phyloP scores from a whole-genome alignment of 2,797 vertebrate genomes.

The Eleutherodactylus coqui region DNA sequence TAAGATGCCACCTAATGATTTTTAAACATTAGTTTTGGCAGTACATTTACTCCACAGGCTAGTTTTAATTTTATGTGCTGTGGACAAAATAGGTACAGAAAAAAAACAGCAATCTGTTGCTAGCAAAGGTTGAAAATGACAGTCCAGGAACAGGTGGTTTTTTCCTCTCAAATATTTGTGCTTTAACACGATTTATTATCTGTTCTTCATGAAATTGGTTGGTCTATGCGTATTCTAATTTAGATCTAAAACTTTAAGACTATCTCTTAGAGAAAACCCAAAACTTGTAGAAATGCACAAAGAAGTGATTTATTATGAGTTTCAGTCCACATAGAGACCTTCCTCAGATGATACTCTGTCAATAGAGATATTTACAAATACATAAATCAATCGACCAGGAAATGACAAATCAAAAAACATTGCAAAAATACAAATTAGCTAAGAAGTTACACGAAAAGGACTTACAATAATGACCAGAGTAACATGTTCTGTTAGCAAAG shows the following conservation, averaged over 20 bases:
- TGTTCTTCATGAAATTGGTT: not conserved
- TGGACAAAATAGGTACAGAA: conserved; percentile 11
- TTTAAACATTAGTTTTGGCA: conserved; percentile 42
- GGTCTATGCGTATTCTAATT: not conserved
- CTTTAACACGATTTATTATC: not conserved
- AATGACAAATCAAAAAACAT: too few species aligned
- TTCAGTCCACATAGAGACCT: too few species aligned
- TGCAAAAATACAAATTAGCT: too few species aligned
- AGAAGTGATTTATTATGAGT: too few species aligned
- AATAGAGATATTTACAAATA: too few species aligned
- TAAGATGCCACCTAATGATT: conserved; percentile 35
- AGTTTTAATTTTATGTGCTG: conserved; percentile 1
- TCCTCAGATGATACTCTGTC: too few species aligned
- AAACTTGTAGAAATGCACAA: too few species aligned
- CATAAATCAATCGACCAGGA: too few species aligned
- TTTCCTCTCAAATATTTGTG: not conserved
- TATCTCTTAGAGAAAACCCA: too few species aligned
- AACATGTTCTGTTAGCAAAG: too few species aligned
- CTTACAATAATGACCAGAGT: too few species aligned
- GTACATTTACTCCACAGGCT: conserved; percentile 11
- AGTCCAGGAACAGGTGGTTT: not conserved
- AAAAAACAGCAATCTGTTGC: conserved; percentile 11
- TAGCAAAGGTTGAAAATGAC: not conserved
- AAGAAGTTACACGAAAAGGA: too few species aligned
- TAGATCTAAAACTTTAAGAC: not conserved